Percentiles rank a stretch among this genome's conserved stretches.
Evolutionary conservation across 2,797 vertebrate genomes (phyloP).

Genomic region (Astyanax mexicanus): DNA sequence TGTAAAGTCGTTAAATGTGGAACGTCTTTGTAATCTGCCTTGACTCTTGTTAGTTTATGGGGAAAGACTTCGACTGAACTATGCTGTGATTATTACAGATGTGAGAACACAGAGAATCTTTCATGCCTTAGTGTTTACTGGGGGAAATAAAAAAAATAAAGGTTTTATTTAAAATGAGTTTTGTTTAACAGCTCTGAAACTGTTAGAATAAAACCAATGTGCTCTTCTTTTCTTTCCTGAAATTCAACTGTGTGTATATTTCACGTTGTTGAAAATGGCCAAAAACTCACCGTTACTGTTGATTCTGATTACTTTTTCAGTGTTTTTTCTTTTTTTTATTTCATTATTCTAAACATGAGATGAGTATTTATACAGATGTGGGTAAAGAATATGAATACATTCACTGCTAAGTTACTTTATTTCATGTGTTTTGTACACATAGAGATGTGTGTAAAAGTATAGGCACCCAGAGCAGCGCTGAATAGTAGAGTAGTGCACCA

Average conservation of each 20-base stretch:
- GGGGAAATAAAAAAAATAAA: background rate
- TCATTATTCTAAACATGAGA: background rate
- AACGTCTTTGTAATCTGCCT: conserved; percentile 23
- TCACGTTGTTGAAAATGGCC: conserved; percentile 19
- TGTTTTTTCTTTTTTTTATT: conserved; percentile 2
- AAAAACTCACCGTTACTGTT: conserved; percentile 16
- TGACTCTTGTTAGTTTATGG: conserved; percentile 6
- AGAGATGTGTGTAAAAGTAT: background rate
- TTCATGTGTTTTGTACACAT: background rate
- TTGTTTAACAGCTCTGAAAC: conserved; percentile 16
- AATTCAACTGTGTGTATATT: conserved; percentile 28
- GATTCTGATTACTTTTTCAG: conserved; percentile 7
- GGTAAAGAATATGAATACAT: background rate
- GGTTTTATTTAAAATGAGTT: conserved; percentile 65
- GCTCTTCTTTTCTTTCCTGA: conserved; percentile 28
- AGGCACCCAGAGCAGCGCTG: too few species aligned
- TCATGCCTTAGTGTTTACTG: conserved; percentile 58
- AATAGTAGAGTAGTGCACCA: too few species aligned
- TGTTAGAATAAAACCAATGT: conserved; percentile 40
- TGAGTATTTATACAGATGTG: background rate
- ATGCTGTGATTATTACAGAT: conserved; percentile 58
- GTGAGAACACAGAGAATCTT: conserved; percentile 57
- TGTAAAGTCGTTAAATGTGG: conserved; percentile 20
- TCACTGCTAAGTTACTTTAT: background rate
- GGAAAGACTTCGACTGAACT: conserved; percentile 23